phyloP scores from a whole-genome alignment of 2,888 invertebrate genomes.

The Gymnosoma rotundatum region DNA sequence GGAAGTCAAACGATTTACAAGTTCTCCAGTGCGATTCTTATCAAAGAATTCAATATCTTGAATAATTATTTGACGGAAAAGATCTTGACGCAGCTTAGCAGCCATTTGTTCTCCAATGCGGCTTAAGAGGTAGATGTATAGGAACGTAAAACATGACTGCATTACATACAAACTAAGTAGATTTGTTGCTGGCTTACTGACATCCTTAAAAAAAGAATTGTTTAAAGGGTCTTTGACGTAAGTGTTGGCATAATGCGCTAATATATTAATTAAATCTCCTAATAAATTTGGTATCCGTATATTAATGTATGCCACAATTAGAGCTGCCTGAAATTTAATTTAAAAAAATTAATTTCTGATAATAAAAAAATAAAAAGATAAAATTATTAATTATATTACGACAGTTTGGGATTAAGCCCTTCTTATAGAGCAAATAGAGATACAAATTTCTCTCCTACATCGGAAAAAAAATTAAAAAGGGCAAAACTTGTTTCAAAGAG shows the following conservation, averaged over 20 bases:
- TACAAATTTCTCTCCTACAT: no score
- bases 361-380: no score
- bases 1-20: conserved; percentile 93
- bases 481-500: no score
- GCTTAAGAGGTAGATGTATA: conserved; percentile 93
- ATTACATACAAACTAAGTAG: conserved; percentile 80
- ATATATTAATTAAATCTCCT: conserved; percentile 91
- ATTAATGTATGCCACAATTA: conserved; percentile 93
- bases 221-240: conserved; percentile 81
- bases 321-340: conserved; percentile 87
- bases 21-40: conserved; percentile 93
- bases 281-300: conserved; percentile 93
- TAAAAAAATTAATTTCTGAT: no score
- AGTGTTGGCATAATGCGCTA: conserved; percentile 84
- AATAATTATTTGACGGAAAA: conserved; percentile 91
- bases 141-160: conserved; percentile 90
- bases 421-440: no score
- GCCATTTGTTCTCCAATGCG: conserved; percentile 95
- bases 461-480: no score
- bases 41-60: conserved; percentile 96
- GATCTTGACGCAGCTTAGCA: conserved; percentile 88
- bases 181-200: conserved; percentile 79
- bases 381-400: no score
- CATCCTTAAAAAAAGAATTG: conserved; percentile 80
- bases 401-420: no score